Percentiles rank a stretch among this genome's conserved stretches.
These are phyloP conservation scores for Parambassis ranga DNA, from an alignment of 2,797 vertebrate genomes.

Conservation along the genomic window DNA sequence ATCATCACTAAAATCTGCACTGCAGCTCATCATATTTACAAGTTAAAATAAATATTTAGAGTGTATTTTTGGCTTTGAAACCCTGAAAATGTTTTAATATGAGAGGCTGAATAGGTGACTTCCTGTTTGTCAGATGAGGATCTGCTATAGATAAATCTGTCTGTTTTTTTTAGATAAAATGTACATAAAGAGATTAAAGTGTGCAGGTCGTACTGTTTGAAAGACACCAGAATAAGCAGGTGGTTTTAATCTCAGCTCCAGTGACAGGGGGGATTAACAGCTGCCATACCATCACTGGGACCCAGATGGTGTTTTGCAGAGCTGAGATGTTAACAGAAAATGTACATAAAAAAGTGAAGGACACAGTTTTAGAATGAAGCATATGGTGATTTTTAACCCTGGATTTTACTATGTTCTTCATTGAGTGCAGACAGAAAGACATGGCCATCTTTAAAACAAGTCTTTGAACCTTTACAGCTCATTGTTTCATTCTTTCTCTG, in stretches of 20 bases:
- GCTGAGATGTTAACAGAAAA: constrained; percentile 5
- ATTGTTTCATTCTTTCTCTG: constrained; percentile 27
- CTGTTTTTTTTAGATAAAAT: neutral
- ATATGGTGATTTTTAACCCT: constrained; percentile 21
- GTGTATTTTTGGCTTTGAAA: too few relatives aligned
- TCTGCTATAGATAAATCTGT: neutral
- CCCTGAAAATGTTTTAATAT: neutral
- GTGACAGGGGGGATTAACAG: constrained; percentile 1
- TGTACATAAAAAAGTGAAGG: constrained; percentile 12
- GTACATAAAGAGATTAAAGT: neutral
- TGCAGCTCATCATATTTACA: too few relatives aligned
- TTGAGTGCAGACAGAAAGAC: constrained; percentile 12
- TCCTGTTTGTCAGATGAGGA: neutral
- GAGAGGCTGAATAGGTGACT: neutral
- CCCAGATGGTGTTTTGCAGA: constrained; percentile 34
- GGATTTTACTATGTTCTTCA: constrained; percentile 36
- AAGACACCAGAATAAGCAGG: constrained; percentile 5
- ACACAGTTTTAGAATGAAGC: constrained; percentile 11
- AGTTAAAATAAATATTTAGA: too few relatives aligned
- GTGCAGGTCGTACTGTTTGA: neutral
- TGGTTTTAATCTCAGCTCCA: constrained; percentile 21
- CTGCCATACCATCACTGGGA: neutral
- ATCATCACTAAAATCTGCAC: too few relatives aligned
- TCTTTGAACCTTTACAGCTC: constrained; percentile 54
- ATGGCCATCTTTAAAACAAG: constrained; percentile 7